Evolutionary conservation across 1,140 invertebrate genomes (phyloP).

Genomic region (Lucilia sericata): DNA sequence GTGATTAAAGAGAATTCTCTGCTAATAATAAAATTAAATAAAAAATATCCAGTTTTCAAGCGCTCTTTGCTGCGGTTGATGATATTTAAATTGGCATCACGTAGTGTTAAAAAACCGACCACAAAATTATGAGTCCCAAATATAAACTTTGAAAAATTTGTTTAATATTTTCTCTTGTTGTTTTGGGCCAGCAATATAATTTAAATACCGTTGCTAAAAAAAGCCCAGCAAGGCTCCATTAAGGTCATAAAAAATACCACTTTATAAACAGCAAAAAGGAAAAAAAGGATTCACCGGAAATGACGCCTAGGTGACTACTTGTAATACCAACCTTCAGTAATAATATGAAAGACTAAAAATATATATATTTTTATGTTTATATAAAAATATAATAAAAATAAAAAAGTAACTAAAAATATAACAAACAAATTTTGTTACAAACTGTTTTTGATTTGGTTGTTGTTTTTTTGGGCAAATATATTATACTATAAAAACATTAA

Average conservation of each 20-base stretch:
- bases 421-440: conserved; percentile 7
- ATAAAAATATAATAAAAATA: neutral
- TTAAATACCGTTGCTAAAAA: neutral
- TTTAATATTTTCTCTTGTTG: neutral
- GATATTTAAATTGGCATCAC: conserved; percentile 14
- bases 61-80: neutral
- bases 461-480: neutral
- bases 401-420: neutral
- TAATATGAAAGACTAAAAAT: neutral
- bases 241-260: conserved; percentile 3
- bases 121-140: conserved; percentile 20
- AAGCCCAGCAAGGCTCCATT: conserved; percentile 22
- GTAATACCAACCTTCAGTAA: neutral
- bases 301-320: conserved; percentile 22
- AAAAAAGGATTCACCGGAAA: conserved; percentile 12
- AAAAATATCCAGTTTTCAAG: too few relatives aligned
- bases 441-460: neutral
- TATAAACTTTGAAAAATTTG: neutral
- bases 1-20: too few relatives aligned
- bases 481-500: neutral
- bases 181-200: neutral
- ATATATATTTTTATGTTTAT: neutral
- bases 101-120: neutral
- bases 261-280: neutral
- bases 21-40: too few relatives aligned